These are phyloP conservation scores for Varanus salvator DNA, from an alignment of 2,113 vertebrate genomes.

Conservation along the genomic window DNA sequence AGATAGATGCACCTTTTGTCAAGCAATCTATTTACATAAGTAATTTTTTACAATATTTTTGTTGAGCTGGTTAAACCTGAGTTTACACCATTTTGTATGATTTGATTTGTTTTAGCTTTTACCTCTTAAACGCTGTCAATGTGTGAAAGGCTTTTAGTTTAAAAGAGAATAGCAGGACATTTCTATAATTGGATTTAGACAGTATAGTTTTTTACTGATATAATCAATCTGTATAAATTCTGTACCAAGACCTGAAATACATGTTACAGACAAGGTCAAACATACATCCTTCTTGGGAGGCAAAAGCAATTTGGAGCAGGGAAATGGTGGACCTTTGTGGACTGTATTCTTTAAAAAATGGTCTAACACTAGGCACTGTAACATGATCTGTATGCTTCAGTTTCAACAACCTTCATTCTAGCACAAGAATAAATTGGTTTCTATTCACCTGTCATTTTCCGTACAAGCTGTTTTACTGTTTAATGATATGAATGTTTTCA, in stretches of 20 bases:
- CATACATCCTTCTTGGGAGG: not conserved
- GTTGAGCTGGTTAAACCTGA: not conserved
- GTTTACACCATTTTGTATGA: not conserved
- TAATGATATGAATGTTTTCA: not conserved
- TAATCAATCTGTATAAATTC: not conserved
- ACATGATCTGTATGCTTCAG: not conserved
- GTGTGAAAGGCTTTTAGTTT: not conserved
- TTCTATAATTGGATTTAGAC: not conserved
- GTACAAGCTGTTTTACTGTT: slow-evolving; percentile 17
- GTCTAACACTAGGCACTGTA: not conserved
- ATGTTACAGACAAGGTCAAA: not conserved
- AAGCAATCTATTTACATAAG: not conserved
- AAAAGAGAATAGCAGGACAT: not conserved
- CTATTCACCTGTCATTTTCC: slow-evolving; percentile 11
- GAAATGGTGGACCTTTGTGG: not conserved
- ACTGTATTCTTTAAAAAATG: not conserved
- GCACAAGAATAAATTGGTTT: not conserved
- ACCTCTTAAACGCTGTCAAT: not conserved
- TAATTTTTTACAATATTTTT: not conserved
- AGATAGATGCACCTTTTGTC: not conserved
- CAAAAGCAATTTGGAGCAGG: not conserved
- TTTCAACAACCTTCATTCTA: not conserved
- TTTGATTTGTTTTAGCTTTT: not conserved
- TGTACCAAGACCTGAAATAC: not conserved
- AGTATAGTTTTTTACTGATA: not conserved